Evolutionary conservation across 2,888 invertebrate genomes (phyloP).

Genomic region (Thymelicus lineola): DNA sequence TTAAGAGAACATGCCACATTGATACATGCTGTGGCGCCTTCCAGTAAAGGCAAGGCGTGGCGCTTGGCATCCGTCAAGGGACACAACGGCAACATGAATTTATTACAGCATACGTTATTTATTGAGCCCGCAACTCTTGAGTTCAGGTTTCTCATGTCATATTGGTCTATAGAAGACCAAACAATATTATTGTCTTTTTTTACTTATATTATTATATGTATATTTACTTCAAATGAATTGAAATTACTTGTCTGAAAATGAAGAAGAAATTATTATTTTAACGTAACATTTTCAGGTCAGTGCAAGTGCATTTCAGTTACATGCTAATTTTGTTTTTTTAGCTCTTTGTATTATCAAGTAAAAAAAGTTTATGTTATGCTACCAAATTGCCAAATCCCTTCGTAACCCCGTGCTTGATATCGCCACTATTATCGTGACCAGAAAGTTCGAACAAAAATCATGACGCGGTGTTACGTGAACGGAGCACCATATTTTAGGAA

Average conservation of each 20-base stretch:
- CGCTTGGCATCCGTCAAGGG: constrained; percentile 22
- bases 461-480: neutral
- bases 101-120: constrained; percentile 32
- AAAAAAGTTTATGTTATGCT: no score
- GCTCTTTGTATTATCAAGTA: no score
- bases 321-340: no score
- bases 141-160: constrained; percentile 25
- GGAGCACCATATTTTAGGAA: constrained; percentile 14
- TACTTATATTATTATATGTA: no score
- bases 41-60: constrained; percentile 26
- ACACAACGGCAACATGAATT: constrained; percentile 11
- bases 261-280: no score
- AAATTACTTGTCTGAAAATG: no score
- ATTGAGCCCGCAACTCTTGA: constrained; percentile 5
- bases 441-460: constrained; percentile 15
- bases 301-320: no score
- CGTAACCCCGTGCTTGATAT: neutral
- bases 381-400: no score
- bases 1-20: constrained; percentile 1
- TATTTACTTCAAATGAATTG: no score
- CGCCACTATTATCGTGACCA: neutral
- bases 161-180: neutral
- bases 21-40: constrained; percentile 12
- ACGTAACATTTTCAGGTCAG: no score
- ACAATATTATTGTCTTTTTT: no score